Percentiles rank a stretch among this genome's conserved stretches.
phyloP scores from a whole-genome alignment of 1,140 invertebrate species.

The Temnothorax nylanderi region DNA sequence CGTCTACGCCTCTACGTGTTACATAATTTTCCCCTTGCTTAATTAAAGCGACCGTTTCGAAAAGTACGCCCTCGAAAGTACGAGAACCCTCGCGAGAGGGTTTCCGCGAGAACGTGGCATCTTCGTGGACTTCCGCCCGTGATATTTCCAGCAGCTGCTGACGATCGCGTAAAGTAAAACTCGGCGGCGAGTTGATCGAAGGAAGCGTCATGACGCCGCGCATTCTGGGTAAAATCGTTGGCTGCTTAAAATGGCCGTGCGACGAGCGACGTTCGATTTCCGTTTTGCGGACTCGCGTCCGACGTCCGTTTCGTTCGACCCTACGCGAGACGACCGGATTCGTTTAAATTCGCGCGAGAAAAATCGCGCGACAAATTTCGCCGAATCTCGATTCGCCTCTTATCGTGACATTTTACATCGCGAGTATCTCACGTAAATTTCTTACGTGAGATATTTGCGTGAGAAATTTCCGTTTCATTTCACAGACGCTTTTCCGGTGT shows the following conservation, averaged over 20 bases:
- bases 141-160: slow-evolving; percentile 13
- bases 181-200: slow-evolving; percentile 43
- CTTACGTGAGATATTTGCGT: not conserved
- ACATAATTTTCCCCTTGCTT: not conserved
- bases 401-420: not conserved
- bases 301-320: not conserved
- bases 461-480: slow-evolving; percentile 3
- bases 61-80: no score
- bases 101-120: not conserved
- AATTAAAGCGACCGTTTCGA: not conserved
- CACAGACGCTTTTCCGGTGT: slow-evolving; percentile 9
- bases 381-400: not conserved
- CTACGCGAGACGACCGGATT: no score
- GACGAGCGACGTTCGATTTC: slow-evolving; percentile 53
- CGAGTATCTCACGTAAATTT: not conserved
- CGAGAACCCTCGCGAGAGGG: not conserved
- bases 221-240: slow-evolving; percentile 79
- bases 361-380: not conserved
- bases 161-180: slow-evolving; percentile 35
- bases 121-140: not conserved
- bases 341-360: not conserved
- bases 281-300: slow-evolving; percentile 37
- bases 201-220: slow-evolving; percentile 60
- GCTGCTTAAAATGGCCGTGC: slow-evolving; percentile 77
- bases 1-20: not conserved